phyloP scores from a whole-genome alignment of 64 coral and sea anemone species.

The Stichodactyla mertensii region DNA sequence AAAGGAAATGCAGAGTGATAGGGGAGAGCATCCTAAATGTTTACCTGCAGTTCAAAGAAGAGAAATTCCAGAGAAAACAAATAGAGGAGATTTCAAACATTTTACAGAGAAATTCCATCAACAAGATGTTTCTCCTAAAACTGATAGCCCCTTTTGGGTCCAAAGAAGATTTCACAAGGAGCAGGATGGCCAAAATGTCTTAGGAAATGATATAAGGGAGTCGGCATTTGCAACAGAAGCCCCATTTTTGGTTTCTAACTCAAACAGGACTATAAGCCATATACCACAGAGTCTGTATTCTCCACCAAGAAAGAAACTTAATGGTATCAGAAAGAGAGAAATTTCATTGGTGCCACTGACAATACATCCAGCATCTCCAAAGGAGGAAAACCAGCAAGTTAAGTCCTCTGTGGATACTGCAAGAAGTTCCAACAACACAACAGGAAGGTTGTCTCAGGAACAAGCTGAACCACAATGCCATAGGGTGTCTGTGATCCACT shows the following conservation, averaged over 20 bases:
- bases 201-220: neutral
- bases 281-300: neutral
- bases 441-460: neutral
- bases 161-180: neutral
- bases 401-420: neutral
- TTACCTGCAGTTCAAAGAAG: neutral
- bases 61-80: neutral
- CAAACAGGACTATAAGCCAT: neutral
- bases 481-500: constrained; percentile 81
- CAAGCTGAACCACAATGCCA: constrained; percentile 29
- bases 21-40: neutral
- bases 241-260: neutral
- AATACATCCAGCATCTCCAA: neutral
- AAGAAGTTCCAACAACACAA: neutral
- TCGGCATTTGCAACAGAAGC: neutral
- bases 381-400: neutral
- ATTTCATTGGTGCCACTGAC: neutral
- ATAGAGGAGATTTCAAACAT: neutral
- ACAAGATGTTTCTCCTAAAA: neutral
- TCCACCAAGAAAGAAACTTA: neutral
- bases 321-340: neutral
- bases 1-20: neutral
- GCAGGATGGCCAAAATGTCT: neutral
- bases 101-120: neutral
- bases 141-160: neutral